Base-by-base conservation (phyloP, 2,113 vertebrate species). In the Motacilla alba region DNA sequence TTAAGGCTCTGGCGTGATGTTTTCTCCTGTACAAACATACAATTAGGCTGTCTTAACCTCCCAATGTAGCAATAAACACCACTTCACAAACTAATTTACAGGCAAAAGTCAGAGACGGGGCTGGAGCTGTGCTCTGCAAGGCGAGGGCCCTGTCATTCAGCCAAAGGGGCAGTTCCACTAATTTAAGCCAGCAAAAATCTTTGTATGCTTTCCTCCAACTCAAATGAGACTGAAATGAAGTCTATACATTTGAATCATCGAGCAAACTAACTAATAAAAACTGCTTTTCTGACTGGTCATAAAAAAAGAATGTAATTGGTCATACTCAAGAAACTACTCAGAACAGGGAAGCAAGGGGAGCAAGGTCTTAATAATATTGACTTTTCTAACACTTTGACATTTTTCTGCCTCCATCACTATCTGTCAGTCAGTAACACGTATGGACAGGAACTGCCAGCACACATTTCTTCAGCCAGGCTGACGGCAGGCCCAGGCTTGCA, bases 31-130 rank as follows among this genome's bases (percentile, higher is more conserved):
- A 97, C 97, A 98, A 98, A 98, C 96, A 98, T 97, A 96, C 97
- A 98, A 98, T 98, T 98, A 98, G 98, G 96, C 97, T 98, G 98
- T 98, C 97, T 98, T 98, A 98, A 98, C 98, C 97, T 98, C 98
- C 97, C 92, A 72, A 80, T 97, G 97, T 95, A 98, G 98, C 97
- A 97, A 98, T 98, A 98, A 98, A 98, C 98, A 98, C 97, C 97
- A 97, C 95, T 97, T 98, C 97, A 96, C 95, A 97, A 97, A 97
- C 97, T 98, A 98, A 98, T 98, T 98, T 98, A 98, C 98, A 98
- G 97, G 96, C 95, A 82, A 96, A 97, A 97, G 94, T 97, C 93
- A 89, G 93, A 96, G 95, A 97, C 97, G 0, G 92, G 88, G 96
- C 87, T 97, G 92, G 95, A 98, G 96, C 89, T 93, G 83, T 96